Conservation (phyloP, 2,888 invertebrate genomes). For the Tenthredo scrophulariae region DNA sequence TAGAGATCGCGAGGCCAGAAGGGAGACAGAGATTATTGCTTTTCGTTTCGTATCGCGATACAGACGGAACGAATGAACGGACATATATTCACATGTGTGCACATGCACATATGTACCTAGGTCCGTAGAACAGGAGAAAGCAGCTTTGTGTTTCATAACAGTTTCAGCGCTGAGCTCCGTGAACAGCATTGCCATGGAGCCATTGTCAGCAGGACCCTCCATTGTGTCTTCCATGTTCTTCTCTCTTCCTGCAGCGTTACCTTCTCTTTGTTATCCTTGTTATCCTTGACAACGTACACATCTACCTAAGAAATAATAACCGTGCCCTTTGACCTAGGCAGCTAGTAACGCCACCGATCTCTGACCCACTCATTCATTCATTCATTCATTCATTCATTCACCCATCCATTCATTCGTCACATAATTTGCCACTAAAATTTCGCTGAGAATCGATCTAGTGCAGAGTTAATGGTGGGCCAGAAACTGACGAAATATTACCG, state of each 20-base stretch:
- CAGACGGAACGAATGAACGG: constrained; percentile 23
- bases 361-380: background rate
- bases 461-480: background rate
- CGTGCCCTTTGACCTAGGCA: background rate
- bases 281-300: constrained; percentile 48
- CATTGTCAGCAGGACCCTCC: constrained; percentile 56
- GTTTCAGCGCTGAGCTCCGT: constrained; percentile 60
- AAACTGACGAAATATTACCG: background rate
- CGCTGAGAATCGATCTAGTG: background rate
- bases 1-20: background rate
- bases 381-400: background rate
- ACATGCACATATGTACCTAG: background rate
- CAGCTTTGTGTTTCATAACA: constrained; percentile 68
- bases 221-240: constrained; percentile 51
- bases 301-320: constrained; percentile 22
- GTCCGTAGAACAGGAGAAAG: constrained; percentile 62
- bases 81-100: background rate
- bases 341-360: background rate
- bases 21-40: constrained; percentile 63
- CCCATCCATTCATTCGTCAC: background rate
- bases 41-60: constrained; percentile 50
- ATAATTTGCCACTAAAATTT: background rate
- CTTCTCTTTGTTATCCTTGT: constrained; percentile 55
- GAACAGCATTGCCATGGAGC: constrained; percentile 61
- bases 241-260: constrained; percentile 31